These are phyloP conservation scores for Azemiops feae DNA, from an alignment of 2,113 vertebrate genomes.

Conservation along the genomic window DNA sequence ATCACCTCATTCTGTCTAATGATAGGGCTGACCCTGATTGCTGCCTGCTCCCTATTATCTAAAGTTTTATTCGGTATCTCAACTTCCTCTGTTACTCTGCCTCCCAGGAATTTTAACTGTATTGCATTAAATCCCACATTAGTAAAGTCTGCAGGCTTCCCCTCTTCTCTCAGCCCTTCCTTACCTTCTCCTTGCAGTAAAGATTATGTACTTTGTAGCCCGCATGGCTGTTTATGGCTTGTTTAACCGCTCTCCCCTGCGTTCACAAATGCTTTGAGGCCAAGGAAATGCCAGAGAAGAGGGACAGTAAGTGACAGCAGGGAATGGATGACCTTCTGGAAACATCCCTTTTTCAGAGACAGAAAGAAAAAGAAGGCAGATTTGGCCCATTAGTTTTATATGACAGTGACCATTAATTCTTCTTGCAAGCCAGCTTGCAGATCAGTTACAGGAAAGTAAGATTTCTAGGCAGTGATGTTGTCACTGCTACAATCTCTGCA, in stretches of 20 bases:
- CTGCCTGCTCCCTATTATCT: not conserved
- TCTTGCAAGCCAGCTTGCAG: not conserved
- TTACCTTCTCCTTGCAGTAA: not conserved
- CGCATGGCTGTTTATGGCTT: not conserved
- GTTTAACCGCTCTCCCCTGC: not conserved
- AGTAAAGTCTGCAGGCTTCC: not conserved
- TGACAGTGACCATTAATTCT: not conserved
- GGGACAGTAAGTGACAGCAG: not conserved
- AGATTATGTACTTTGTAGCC: not conserved
- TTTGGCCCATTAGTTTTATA: not conserved
- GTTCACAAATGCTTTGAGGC: too few relatives aligned
- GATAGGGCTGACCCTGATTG: not conserved
- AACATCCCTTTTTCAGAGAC: not conserved
- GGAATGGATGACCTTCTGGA: not conserved
- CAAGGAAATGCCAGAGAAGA: not conserved
- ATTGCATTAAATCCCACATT: not conserved
- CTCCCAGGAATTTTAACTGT: not conserved
- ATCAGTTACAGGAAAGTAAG: not conserved
- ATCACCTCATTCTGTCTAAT: not conserved
- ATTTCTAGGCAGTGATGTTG: not conserved
- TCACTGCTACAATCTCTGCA: not conserved
- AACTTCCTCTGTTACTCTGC: not conserved
- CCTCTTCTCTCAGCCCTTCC: not conserved
- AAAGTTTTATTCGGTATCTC: not conserved
- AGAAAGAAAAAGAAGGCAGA: not conserved